A percentile compares a stretch with the other conserved stretches of the same genome.
These are phyloP conservation scores for Alauda arvensis DNA, from an alignment of 2,797 vertebrate species.

Conservation along the genomic window DNA sequence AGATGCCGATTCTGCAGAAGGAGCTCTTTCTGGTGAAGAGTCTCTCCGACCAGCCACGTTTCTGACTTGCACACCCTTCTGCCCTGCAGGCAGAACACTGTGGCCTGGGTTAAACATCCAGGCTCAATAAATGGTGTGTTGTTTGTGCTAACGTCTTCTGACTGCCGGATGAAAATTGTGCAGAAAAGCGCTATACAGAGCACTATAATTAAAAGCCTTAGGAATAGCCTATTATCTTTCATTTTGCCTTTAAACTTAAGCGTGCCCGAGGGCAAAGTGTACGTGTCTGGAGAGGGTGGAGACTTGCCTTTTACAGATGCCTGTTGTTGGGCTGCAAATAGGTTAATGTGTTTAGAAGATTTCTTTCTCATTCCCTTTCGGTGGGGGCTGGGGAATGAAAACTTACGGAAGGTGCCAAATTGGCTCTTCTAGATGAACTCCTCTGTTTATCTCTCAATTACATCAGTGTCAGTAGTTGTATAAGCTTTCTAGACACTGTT, in stretches of 20 bases:
- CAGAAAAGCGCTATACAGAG: neutral
- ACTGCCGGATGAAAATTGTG: neutral
- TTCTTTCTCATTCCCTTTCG: neutral
- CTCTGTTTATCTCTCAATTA: slow-evolving; percentile 22
- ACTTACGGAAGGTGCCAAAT: neutral
- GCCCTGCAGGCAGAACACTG: neutral
- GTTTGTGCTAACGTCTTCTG: neutral
- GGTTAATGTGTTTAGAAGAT: slow-evolving; percentile 3
- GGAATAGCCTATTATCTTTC: neutral
- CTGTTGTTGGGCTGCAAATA: neutral
- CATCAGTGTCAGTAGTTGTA: slow-evolving; percentile 2
- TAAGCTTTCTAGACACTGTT: neutral
- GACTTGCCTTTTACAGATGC: neutral
- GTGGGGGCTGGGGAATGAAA: neutral
- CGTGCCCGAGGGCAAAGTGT: neutral
- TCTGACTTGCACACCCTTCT: neutral
- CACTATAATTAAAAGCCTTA: neutral
- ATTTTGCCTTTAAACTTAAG: slow-evolving; percentile 19
- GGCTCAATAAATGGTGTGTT: neutral
- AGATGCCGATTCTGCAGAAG: slow-evolving; percentile 19
- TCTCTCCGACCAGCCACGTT: fast-evolving
- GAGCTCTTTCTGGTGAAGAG: neutral
- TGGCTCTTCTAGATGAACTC: slow-evolving; percentile 2
- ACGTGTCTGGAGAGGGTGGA: neutral
- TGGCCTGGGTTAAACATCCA: neutral